Conservation (phyloP, 2,113 vertebrate species). For the Silurus asotus region DNA sequence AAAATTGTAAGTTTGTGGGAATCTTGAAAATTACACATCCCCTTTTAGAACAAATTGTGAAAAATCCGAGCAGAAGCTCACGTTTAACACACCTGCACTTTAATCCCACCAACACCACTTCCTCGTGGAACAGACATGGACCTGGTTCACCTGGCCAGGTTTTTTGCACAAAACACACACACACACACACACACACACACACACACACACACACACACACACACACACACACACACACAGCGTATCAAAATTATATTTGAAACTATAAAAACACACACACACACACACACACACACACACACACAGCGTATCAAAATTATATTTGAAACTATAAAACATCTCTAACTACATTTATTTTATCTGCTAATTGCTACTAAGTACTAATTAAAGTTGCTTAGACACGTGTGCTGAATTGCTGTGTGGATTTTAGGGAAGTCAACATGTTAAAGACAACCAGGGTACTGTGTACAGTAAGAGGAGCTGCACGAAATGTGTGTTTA, state of each 20-base stretch:
- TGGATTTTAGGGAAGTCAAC: not conserved
- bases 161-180: not conserved
- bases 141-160: not conserved
- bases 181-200: not conserved
- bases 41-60: not conserved
- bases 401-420: not conserved
- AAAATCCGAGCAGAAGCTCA: slow-evolving; percentile 31
- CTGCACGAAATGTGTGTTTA: not conserved
- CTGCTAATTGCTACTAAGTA: too few species aligned
- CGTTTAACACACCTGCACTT: slow-evolving; percentile 33
- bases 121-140: not conserved
- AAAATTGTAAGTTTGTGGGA: not conserved
- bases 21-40: slow-evolving; percentile 25
- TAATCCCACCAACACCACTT: slow-evolving; percentile 29
- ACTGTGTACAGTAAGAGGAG: not conserved
- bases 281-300: not conserved
- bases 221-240: not conserved
- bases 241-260: not conserved
- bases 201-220: not conserved
- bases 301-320: not conserved
- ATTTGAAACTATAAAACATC: not conserved
- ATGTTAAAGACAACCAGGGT: not conserved
- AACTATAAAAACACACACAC: not conserved
- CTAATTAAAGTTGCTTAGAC: not conserved
- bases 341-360: too few species aligned